Evolutionary conservation across 2,113 vertebrate species (phyloP).

Genomic region (Catagonus wagneri): DNA sequence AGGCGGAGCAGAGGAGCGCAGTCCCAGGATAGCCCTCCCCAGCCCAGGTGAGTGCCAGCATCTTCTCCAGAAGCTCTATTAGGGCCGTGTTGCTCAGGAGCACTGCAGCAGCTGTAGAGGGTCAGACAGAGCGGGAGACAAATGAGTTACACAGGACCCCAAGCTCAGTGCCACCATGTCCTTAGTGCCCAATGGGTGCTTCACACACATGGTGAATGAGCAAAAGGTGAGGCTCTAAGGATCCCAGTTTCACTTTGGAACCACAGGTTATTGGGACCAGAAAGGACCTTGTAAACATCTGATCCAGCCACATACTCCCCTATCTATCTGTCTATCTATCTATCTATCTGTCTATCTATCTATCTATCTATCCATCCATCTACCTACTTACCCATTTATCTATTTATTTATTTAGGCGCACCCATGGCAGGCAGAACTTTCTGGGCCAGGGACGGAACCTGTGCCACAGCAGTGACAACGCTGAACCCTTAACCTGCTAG

Average conservation of each 20-base stretch:
- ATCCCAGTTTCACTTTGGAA: not conserved
- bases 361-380: too few relatives aligned
- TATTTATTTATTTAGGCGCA: too few relatives aligned
- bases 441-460: too few relatives aligned
- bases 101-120: constrained; percentile 90
- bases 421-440: too few relatives aligned
- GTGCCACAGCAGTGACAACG: too few relatives aligned
- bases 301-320: not conserved
- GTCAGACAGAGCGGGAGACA: not conserved
- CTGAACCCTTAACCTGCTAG: too few relatives aligned
- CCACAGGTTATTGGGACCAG: not conserved
- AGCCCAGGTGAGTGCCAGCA: constrained; percentile 87
- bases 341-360: too few relatives aligned
- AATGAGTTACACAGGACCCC: not conserved
- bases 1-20: constrained; percentile 90
- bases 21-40: constrained; percentile 65
- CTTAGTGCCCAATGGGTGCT: not conserved
- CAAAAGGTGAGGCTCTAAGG: not conserved
- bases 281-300: not conserved
- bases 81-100: constrained; percentile 92
- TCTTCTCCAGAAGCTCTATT: constrained; percentile 92
- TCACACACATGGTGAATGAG: not conserved
- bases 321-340: too few relatives aligned
- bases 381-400: too few relatives aligned
- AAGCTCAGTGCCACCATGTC: not conserved